Base-by-base conservation (phyloP, 2,113 vertebrate genomes). In the Onychostoma macrolepis region DNA sequence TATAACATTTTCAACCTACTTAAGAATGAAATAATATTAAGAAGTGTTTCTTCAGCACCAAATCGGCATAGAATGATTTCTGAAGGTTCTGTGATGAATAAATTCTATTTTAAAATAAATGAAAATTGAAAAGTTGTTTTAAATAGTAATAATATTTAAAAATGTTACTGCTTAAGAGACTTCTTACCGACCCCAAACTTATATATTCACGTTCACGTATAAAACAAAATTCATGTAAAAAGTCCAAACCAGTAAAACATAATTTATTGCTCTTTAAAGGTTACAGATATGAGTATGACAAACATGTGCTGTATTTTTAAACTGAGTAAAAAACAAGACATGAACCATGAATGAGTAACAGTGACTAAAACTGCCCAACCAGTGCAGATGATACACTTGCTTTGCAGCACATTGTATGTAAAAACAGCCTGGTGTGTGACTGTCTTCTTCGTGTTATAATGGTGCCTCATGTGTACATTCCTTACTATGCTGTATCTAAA, bases 261-360 rank as follows among this genome's bases (percentile, higher is more conserved):
- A 1, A 11, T 78, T 78, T 53, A 33, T 78, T 78, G 48, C 28
- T 53, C 30, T 53, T 33, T 24, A 45, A 65, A 33, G 58, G 21
- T 78, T 81, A 65, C 80, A 81, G 13, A 81, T 43, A 38, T 41
- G 30, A 33, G 77, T 38, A 58, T 72, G 21, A 85, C 50, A 75
- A 80, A 71, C 19, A 12, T 41, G 58, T 43, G 48, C 15, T 84
- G 45, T 83, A 87, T 87, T 87, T 78, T 74, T 28, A 58, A 85
- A 80, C 7, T 80, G 26, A n/a, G 78, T 72, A 82, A 80, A 82
- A 87, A 76, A 72, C 50, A 75, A 53, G 28, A 41, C 33, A 61
- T 53, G 30, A 41, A 80, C 45, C 12, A 33, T 77, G 71, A 48
- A 78, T 53, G 43, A 53, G 48, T 78, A 87, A 83, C 50, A 82